Percentiles rank a stretch among this genome's conserved stretches.
Conservation (phyloP, 2,888 invertebrate species). For the Lepidocyrtinus sp. region DNA sequence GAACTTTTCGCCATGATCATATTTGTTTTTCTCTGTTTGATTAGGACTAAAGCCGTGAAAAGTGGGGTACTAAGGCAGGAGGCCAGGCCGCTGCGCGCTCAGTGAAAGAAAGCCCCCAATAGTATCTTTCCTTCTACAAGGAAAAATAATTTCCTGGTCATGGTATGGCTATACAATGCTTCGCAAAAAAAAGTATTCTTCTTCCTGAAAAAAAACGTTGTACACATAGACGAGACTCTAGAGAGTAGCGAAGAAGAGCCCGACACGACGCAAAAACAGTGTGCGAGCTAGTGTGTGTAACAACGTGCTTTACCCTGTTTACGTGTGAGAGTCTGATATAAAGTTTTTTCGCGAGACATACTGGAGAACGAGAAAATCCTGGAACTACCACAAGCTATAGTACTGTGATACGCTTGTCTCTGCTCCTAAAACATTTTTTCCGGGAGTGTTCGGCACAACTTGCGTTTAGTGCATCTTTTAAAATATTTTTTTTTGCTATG, state of each 20-base stretch:
- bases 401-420: conserved; percentile 15
- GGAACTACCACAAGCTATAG: conserved; percentile 44
- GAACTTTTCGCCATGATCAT: too few species aligned
- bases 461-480: background rate
- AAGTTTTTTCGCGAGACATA: background rate
- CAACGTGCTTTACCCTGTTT: background rate
- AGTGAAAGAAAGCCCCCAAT: background rate
- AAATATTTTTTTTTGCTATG: background rate
- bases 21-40: background rate
- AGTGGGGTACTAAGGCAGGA: conserved; percentile 54
- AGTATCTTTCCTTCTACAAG: conserved; percentile 6
- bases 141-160: conserved; percentile 3
- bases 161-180: background rate
- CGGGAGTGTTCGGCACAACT: conserved; percentile 27
- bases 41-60: conserved; percentile 40
- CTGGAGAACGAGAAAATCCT: conserved; percentile 17
- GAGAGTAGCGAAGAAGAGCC: background rate
- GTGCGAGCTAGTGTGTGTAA: conserved; percentile 16
- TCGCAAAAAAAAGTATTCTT: background rate
- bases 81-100: conserved; percentile 7
- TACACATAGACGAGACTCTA: background rate
- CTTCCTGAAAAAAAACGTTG: background rate
- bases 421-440: conserved; percentile 17
- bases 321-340: conserved; percentile 5
- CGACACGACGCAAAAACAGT: background rate